These are phyloP conservation scores for Rhincodon typus DNA, from an alignment of 2,797 vertebrate species.

Conservation along the genomic window DNA sequence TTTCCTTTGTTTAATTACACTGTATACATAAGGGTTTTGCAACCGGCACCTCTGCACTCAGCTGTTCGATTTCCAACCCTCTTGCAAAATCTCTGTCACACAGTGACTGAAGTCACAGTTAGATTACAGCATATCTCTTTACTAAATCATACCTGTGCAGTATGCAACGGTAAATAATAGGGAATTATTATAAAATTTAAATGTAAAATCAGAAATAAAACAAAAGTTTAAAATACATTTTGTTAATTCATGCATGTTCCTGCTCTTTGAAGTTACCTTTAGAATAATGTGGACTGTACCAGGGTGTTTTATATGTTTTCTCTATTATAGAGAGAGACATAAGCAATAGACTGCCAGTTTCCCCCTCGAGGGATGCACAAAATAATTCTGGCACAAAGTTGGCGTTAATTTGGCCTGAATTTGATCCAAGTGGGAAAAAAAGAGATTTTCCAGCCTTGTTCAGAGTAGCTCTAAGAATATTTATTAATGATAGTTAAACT, in stretches of 20 bases:
- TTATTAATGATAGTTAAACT: background rate
- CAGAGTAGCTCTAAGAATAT: background rate
- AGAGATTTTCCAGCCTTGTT: background rate
- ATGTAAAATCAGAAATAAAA: background rate
- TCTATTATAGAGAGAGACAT: conserved; percentile 3
- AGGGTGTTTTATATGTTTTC: background rate
- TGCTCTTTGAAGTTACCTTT: background rate
- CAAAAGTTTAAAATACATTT: background rate
- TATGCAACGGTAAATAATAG: background rate
- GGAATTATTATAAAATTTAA: background rate
- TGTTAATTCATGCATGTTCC: background rate
- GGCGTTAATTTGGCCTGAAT: background rate
- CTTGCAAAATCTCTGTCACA: too few species aligned
- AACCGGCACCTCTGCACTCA: too few species aligned
- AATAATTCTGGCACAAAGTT: conserved; percentile 3
- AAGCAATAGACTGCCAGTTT: background rate
- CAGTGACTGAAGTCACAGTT: too few species aligned
- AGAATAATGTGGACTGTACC: background rate
- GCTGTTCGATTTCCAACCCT: too few species aligned
- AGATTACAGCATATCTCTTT: too few species aligned
- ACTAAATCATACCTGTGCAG: background rate
- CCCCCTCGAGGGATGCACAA: background rate
- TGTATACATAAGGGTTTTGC: too few species aligned
- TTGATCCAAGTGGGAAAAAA: background rate
- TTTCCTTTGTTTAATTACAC: too few species aligned